Percentiles rank a stretch among this genome's conserved stretches.
These are phyloP conservation scores for Aspidiotus rigidus DNA, from an alignment of 2,888 invertebrate species.

Conservation along the genomic window DNA sequence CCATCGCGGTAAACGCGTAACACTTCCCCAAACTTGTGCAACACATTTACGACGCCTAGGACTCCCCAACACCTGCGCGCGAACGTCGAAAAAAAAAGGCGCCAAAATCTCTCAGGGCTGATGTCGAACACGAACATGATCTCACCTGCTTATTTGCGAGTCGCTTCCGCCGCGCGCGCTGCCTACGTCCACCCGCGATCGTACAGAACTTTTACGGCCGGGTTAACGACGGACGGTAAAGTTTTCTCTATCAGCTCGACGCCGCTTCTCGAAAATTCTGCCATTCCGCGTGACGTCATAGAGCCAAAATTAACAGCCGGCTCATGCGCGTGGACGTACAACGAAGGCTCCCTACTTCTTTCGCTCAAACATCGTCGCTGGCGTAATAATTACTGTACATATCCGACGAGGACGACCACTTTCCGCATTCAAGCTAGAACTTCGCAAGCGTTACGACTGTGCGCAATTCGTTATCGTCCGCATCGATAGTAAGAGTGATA, in stretches of 20 bases:
- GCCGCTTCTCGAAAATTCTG: slow-evolving; percentile 25
- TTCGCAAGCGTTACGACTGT: slow-evolving; percentile 3
- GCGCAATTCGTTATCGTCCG: background rate
- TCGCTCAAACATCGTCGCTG: slow-evolving; percentile 4
- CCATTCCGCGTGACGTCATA: slow-evolving; percentile 14
- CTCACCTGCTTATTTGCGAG: slow-evolving; percentile 20
- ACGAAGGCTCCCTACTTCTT: background rate
- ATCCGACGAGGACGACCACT: slow-evolving; percentile 26
- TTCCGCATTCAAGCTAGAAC: slow-evolving; percentile 17
- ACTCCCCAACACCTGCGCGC: too few species aligned
- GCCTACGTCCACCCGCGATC: slow-evolving; percentile 3
- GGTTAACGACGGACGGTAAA: background rate
- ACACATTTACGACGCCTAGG: too few species aligned
- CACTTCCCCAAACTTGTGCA: too few species aligned
- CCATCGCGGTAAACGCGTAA: too few species aligned
- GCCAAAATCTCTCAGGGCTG: too few species aligned
- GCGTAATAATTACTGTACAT: slow-evolving; percentile 17
- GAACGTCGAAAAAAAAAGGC: too few species aligned
- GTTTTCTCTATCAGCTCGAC: background rate
- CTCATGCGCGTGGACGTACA: slow-evolving; percentile 25
- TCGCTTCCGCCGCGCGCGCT: slow-evolving; percentile 6
- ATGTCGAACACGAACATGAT: slow-evolving; percentile 3
- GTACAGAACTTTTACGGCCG: background rate
- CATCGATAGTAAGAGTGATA: slow-evolving; percentile 1
- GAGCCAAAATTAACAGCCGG: slow-evolving; percentile 21